Conservation (phyloP, 2,888 invertebrate species). For the Nomada lathburiana region DNA sequence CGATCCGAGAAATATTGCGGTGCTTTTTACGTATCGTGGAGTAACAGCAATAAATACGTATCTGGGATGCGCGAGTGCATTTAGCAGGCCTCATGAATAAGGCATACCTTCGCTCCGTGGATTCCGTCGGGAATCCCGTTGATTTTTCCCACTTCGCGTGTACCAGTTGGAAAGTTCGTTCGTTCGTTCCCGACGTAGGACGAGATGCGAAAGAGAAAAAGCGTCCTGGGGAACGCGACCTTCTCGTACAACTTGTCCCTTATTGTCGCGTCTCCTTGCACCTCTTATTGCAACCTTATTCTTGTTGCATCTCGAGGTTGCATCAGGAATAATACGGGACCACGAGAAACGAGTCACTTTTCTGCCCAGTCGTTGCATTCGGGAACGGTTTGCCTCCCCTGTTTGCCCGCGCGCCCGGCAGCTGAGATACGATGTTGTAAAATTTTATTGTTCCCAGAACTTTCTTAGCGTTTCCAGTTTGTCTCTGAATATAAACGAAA, state of each 20-base stretch:
- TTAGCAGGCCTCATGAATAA: slow-evolving; percentile 76
- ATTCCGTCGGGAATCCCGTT: slow-evolving; percentile 55
- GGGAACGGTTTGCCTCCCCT: slow-evolving; percentile 30
- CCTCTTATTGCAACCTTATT: slow-evolving; percentile 50
- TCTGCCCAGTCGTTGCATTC: slow-evolving; percentile 36
- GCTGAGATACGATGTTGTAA: slow-evolving; percentile 55
- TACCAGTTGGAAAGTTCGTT: slow-evolving; percentile 53
- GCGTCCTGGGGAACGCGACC: slow-evolving; percentile 21
- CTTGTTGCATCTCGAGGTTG: slow-evolving; percentile 16
- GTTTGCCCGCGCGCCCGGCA: slow-evolving; percentile 22
- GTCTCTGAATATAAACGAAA: slow-evolving; percentile 56
- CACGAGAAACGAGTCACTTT: slow-evolving; percentile 35
- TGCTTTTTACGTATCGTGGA: slow-evolving; percentile 45
- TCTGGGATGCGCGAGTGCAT: slow-evolving; percentile 67
- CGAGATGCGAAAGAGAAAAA: neutral
- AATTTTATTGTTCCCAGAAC: slow-evolving; percentile 54
- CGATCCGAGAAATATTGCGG: slow-evolving; percentile 55
- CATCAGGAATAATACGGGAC: slow-evolving; percentile 10
- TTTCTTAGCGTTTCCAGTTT: slow-evolving; percentile 52
- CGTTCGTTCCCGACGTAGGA: neutral
- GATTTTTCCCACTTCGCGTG: slow-evolving; percentile 70
- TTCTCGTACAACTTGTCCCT: slow-evolving; percentile 52
- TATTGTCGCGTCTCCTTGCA: slow-evolving; percentile 54
- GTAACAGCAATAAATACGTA: slow-evolving; percentile 68
- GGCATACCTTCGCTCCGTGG: slow-evolving; percentile 60